Conservation (phyloP, 2,797 vertebrate genomes). For the Lepus oiostolus region DNA sequence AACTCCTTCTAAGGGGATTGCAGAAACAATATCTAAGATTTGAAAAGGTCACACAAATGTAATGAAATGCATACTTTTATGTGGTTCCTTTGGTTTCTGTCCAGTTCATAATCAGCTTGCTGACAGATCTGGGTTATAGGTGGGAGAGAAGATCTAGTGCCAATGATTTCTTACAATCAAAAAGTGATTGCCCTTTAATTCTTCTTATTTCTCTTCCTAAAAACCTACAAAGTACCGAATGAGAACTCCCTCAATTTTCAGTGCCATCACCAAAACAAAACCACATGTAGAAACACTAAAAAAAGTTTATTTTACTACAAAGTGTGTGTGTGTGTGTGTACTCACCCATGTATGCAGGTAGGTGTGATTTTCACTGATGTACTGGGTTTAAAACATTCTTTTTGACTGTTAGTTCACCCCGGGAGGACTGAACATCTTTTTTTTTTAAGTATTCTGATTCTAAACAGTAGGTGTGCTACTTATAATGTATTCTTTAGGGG, state of each 20-base stretch:
- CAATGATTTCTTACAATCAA: neutral
- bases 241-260: neutral
- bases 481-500: neutral
- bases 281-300: neutral
- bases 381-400: neutral
- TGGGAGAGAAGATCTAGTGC: neutral
- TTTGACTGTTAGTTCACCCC: neutral
- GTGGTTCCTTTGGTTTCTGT: neutral
- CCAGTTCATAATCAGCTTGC: neutral
- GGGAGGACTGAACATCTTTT: neutral
- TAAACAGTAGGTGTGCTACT: neutral
- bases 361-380: neutral
- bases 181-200: neutral
- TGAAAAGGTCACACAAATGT: neutral
- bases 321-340: neutral
- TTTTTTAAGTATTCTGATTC: conserved; percentile 14
- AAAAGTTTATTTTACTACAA: neutral
- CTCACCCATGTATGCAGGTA: neutral
- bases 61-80: neutral
- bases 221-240: neutral
- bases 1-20: neutral
- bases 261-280: neutral
- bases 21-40: neutral
- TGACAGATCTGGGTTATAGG: neutral
- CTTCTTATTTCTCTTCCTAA: conserved; percentile 19